Evolutionary conservation across 2,888 invertebrate genomes (phyloP), one percentile per base, ranked within the genome.

Genomic region (Metellina segmentata): DNA sequence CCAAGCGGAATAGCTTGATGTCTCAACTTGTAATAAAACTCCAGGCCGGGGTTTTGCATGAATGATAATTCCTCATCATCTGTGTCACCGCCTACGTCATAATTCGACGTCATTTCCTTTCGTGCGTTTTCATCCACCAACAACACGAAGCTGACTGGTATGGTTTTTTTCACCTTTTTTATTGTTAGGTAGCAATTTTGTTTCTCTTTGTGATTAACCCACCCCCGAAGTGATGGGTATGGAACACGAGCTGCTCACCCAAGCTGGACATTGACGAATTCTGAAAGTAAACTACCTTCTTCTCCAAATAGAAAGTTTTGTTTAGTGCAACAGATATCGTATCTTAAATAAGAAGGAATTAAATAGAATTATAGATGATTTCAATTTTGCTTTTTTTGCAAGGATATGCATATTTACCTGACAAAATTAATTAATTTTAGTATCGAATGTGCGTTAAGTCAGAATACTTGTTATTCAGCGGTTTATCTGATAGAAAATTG

Each of bases 51-150:
- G 88, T 91, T 91, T 88, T 91, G 91, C 91, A 83, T 91, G 88
- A 83, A 88, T 88, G 91, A 79, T 91, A 91, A 91, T 91, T 87
- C 87, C 83, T 81, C 88, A 61, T 69, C 88, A 74, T 88, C 88
- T 81, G 52, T 88, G 88, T 87, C 91, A 72, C 81, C 91, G 82
- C 86, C 82, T 87, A 91, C 91, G 91, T 91, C 86, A 91, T 91
- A 91, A 91, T 91, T 87, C 75, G 90, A 91, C 91, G 91, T 91
- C 91, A 91, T 91, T 91, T 91, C 91, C 91, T 91, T 87, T 91
- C 91, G 91, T 91, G 91, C 87, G 19, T 71, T 71, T 72, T 61
- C 86, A 91, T 87, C 91, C 86, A 61, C 70, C 51, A 53, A 74
- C 69, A 61, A 77, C 91, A 91, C 91, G 91, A 61, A 71, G 87